Conservation (phyloP, 2,797 vertebrate genomes). For the Bradypodion ventrale region DNA sequence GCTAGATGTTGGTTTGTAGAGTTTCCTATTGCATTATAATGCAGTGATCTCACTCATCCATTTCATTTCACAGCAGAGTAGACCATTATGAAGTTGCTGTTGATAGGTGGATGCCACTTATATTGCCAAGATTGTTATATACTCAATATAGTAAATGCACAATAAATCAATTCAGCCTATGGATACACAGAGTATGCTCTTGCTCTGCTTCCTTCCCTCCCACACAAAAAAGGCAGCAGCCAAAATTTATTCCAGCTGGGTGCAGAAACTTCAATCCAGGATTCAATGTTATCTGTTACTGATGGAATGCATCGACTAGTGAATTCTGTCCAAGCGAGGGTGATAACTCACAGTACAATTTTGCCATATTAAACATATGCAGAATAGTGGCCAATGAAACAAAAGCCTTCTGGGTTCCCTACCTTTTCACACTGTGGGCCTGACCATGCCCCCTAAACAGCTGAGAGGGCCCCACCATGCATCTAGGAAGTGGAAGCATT, state of each 20-base stretch:
- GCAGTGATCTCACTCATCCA: conserved; percentile 12
- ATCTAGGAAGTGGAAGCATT: too few relatives aligned
- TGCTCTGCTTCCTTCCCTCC: conserved; percentile 34
- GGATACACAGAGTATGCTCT: background rate
- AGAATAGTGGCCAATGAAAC: background rate
- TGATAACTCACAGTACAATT: conserved; percentile 6
- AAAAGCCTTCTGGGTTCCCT: background rate
- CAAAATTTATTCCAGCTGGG: background rate
- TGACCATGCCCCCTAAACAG: too few relatives aligned
- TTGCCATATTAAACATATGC: conserved; percentile 1
- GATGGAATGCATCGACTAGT: conserved; percentile 29
- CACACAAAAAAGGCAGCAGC: conserved; percentile 14
- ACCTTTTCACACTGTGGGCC: too few relatives aligned
- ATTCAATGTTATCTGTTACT: conserved; percentile 22
- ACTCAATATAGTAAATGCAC: conserved; percentile 28
- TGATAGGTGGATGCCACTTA: conserved; percentile 35
- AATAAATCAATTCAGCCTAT: conserved; percentile 36
- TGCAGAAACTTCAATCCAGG: background rate
- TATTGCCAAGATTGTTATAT: conserved; percentile 38
- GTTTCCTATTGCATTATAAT: conserved; percentile 35
- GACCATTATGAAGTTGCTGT: conserved; percentile 27
- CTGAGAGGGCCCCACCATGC: too few relatives aligned
- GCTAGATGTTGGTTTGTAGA: conserved; percentile 17
- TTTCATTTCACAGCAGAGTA: conserved; percentile 56
- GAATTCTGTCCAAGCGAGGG: conserved; percentile 25